A percentile compares a stretch with the other conserved stretches of the same genome.
phyloP scores from a whole-genome alignment of 1,140 invertebrate species.

The Drosophila biarmipes region DNA sequence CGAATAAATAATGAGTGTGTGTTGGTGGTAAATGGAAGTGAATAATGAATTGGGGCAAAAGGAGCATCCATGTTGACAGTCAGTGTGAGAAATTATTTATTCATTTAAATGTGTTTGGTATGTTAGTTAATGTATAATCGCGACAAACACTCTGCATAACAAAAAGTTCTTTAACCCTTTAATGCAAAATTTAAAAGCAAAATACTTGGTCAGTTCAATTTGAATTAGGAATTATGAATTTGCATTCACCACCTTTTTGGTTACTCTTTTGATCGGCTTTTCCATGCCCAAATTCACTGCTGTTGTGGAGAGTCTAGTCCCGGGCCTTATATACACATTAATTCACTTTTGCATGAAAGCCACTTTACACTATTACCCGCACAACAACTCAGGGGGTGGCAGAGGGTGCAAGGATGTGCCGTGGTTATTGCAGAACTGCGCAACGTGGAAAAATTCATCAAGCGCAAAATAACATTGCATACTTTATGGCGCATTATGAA shows the following conservation, averaged over 20 bases:
- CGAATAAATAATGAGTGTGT: constrained; percentile 38
- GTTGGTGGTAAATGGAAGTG: constrained; percentile 15
- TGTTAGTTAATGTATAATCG: not conserved
- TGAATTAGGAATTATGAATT: not conserved
- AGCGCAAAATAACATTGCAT: constrained; percentile 83
- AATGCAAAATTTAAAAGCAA: no score
- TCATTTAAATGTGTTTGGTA: constrained; percentile 4
- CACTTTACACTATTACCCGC: constrained; percentile 70
- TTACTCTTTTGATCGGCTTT: constrained; percentile 32
- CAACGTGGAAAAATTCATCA: constrained; percentile 81
- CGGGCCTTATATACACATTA: constrained; percentile 53
- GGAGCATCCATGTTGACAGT: constrained; percentile 9
- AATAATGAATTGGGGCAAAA: constrained; percentile 43
- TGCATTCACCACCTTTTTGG: constrained; percentile 2
- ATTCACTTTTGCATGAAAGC: constrained; percentile 68
- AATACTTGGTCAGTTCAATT: not conserved
- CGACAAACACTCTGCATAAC: not conserved
- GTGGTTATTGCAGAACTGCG: constrained; percentile 56
- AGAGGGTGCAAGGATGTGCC: not conserved
- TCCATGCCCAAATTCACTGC: constrained; percentile 3
- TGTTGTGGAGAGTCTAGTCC: constrained; percentile 22
- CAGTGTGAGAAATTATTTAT: constrained; percentile 15
- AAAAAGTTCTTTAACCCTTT: not conserved
- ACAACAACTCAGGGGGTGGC: constrained; percentile 30
- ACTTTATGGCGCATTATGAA: constrained; percentile 83